A percentile compares a stretch with the other conserved stretches of the same genome.
These are phyloP conservation scores for Pecten maximus DNA, from an alignment of 2,888 invertebrate species.

Conservation along the genomic window DNA sequence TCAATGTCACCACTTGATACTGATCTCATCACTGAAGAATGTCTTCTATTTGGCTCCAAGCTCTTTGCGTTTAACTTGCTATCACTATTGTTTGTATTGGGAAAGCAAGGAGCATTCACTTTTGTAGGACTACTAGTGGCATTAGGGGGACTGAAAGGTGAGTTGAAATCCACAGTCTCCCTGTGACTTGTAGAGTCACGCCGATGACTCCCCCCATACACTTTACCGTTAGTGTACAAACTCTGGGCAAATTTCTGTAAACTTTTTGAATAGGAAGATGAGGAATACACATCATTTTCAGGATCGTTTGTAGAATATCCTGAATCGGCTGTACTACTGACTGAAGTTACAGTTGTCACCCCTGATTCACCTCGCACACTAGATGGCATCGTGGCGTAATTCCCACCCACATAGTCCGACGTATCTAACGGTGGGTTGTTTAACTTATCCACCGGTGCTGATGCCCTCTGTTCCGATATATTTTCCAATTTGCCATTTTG, in stretches of 20 bases:
- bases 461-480: conserved; percentile 37
- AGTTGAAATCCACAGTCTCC: not conserved
- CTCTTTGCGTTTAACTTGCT: not conserved
- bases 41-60: not conserved
- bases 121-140: not conserved
- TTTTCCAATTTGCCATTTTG: conserved; percentile 36
- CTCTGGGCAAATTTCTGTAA: conserved; percentile 66
- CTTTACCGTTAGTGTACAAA: conserved; percentile 60
- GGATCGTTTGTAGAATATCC: conserved; percentile 76
- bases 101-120: not conserved
- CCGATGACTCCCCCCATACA: conserved; percentile 34
- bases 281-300: conserved; percentile 68
- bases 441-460: not conserved
- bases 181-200: conserved; percentile 31
- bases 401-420: not conserved
- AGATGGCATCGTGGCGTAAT: conserved; percentile 52
- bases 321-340: conserved; percentile 73
- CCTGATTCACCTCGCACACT: conserved; percentile 69
- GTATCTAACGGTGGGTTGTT: not conserved
- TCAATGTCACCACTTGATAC: not conserved
- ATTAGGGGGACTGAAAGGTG: conserved; percentile 5
- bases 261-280: conserved; percentile 63
- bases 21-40: conserved; percentile 30
- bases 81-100: not conserved
- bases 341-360: conserved; percentile 69